Conservation (phyloP, 1,140 invertebrate genomes). For the Phymastichus coffea region DNA sequence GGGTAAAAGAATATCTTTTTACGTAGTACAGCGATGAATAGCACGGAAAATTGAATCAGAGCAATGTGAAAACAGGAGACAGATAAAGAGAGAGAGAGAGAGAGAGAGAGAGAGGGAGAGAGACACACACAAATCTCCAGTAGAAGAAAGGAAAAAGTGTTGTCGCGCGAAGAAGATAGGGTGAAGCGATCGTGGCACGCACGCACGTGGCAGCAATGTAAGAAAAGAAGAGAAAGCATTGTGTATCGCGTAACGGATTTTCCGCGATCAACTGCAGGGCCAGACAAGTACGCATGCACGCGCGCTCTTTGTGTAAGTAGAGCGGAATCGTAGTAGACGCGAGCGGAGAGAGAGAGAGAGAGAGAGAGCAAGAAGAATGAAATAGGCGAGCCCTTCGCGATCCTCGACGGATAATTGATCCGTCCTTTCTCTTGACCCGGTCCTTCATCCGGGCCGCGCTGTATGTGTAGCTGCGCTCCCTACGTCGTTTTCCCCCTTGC, state of each 20-base stretch:
- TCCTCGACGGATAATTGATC: constrained; percentile 8
- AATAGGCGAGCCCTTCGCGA: too few species aligned
- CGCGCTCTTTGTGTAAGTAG: not conserved
- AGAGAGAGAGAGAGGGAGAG: not conserved
- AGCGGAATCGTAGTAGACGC: not conserved
- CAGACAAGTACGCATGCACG: too few species aligned
- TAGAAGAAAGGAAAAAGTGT: too few species aligned
- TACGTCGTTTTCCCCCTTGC: not conserved
- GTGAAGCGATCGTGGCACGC: too few species aligned
- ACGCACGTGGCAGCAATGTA: too few species aligned
- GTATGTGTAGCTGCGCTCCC: not conserved
- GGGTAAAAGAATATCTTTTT: too few species aligned
- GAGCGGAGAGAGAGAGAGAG: not conserved
- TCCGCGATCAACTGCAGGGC: constrained; percentile 23
- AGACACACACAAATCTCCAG: too few species aligned
- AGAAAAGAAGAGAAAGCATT: not conserved
- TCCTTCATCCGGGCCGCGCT: not conserved
- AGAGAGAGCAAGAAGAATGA: too few species aligned
- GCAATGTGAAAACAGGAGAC: too few species aligned
- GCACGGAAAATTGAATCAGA: too few species aligned
- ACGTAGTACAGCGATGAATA: too few species aligned
- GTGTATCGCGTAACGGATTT: constrained; percentile 14
- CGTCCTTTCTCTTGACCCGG: constrained; percentile 6
- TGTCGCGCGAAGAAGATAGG: too few species aligned
- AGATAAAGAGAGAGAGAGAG: not conserved